Conservation (phyloP, 2,888 invertebrate species). For the Apodemia zela region DNA sequence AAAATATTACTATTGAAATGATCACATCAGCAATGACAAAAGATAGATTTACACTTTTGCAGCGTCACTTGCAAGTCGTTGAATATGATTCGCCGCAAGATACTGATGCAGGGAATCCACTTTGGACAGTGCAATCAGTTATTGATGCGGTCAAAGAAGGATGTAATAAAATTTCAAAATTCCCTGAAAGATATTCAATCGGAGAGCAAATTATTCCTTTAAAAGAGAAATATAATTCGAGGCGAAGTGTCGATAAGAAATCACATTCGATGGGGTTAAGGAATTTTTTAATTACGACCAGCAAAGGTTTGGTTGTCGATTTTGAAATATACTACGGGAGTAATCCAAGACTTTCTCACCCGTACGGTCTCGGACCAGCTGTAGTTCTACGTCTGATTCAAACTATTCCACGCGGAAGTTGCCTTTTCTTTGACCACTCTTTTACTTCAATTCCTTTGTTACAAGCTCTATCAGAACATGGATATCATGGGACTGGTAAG, state of each 20-base stretch:
- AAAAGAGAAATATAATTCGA: neutral
- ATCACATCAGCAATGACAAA: slow-evolving; percentile 16
- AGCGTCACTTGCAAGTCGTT: neutral
- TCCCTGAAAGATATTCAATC: neutral
- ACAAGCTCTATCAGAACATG: neutral
- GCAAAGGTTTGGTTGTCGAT: neutral
- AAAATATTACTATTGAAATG: slow-evolving; percentile 16
- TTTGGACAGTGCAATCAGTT: slow-evolving; percentile 16
- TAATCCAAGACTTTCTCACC: neutral
- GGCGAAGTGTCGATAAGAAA: slow-evolving; percentile 13
- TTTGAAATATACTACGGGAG: neutral
- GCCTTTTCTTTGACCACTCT: neutral
- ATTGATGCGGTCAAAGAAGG: neutral
- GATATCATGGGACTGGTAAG: neutral
- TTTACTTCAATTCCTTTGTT: neutral
- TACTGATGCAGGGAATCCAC: neutral
- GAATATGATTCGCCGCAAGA: neutral
- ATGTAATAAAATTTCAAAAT: neutral
- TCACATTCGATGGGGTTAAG: slow-evolving; percentile 9
- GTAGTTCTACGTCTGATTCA: neutral
- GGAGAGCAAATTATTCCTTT: slow-evolving; percentile 17
- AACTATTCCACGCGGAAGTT: neutral
- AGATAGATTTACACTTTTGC: slow-evolving; percentile 6
- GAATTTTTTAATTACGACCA: slow-evolving; percentile 6
- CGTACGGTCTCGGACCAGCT: neutral